Evolutionary conservation across 2,797 vertebrate genomes (phyloP).

Genomic region (Ceryle rudis): DNA sequence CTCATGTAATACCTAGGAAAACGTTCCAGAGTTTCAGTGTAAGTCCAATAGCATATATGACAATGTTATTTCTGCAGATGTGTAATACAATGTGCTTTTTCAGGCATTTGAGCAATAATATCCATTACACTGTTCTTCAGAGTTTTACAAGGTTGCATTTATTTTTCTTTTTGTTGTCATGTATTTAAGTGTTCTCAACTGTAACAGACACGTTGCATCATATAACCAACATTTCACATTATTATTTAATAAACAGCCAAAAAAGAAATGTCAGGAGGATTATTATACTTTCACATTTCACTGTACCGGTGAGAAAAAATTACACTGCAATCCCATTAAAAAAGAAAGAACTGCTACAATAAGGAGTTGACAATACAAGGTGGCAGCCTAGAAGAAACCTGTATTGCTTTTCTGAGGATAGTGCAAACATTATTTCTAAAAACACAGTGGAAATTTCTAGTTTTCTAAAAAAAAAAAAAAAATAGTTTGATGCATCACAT

Average conservation of each 20-base stretch:
- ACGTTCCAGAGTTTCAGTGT: background rate
- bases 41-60: background rate
- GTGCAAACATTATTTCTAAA: background rate
- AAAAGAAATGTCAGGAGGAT: background rate
- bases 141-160: background rate
- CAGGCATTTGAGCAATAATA: background rate
- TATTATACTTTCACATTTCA: background rate
- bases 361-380: background rate
- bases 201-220: background rate
- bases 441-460: background rate
- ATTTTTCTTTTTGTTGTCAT: background rate
- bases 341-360: background rate
- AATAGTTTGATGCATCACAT: background rate
- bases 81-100: background rate
- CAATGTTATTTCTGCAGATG: background rate
- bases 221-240: background rate
- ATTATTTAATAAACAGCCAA: conserved; percentile 8
- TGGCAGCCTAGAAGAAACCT: background rate
- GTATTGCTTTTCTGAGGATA: background rate
- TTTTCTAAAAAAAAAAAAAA: background rate
- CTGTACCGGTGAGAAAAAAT: background rate
- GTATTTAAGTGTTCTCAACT: background rate
- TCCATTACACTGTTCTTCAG: background rate
- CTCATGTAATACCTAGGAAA: background rate
- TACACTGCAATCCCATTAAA: background rate